Evolutionary conservation across 2,888 invertebrate genomes (phyloP).

Genomic region (Corbicula japonica): DNA sequence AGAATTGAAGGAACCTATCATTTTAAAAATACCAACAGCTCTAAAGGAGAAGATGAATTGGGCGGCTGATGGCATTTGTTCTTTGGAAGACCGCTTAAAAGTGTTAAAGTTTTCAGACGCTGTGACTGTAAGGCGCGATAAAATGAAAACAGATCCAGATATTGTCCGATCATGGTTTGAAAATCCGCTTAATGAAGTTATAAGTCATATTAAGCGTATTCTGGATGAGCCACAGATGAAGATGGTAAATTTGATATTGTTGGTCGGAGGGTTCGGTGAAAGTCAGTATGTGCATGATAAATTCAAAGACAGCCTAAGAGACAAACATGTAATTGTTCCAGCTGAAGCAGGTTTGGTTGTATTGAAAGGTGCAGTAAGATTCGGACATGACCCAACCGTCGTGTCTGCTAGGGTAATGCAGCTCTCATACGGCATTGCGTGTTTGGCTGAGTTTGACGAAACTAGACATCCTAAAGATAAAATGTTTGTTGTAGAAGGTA

Average conservation of each 20-base stretch:
- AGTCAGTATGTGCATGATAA: conserved; percentile 9
- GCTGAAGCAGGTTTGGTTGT: neutral
- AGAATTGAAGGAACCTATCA: neutral
- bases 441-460: neutral
- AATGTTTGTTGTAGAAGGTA: neutral
- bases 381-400: neutral
- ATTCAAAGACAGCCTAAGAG: no score
- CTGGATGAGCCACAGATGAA: neutral
- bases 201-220: neutral
- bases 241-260: neutral
- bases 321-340: neutral
- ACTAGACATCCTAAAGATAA: neutral
- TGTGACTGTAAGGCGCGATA: neutral
- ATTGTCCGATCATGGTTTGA: neutral
- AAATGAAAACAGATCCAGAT: neutral
- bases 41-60: neutral
- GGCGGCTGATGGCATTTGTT: neutral
- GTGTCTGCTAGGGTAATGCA: conserved; percentile 7
- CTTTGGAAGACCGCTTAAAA: neutral
- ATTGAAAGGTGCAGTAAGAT: conserved; percentile 8
- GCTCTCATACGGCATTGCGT: neutral
- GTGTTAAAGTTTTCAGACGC: neutral
- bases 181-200: neutral
- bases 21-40: neutral
- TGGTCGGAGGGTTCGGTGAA: conserved; percentile 8